These are phyloP conservation scores for Pterocles burchelli DNA, from an alignment of 2,113 vertebrate species.

Conservation along the genomic window DNA sequence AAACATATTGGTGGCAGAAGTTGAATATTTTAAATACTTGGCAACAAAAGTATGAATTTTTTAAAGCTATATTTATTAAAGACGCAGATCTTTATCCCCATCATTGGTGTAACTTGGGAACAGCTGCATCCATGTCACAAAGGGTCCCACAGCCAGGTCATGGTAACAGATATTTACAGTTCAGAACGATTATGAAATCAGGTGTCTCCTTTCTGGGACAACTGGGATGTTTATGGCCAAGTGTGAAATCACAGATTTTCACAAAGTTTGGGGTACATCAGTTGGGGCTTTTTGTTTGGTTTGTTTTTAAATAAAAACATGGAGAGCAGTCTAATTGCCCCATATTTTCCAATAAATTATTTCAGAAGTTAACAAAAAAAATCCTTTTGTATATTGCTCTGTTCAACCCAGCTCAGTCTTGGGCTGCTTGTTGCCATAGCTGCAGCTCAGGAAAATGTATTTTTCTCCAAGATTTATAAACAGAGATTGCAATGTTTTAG, in stretches of 20 bases:
- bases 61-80: neutral
- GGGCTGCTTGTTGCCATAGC: slow-evolving; percentile 68
- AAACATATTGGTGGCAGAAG: neutral
- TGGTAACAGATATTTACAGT: neutral
- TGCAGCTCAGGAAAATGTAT: slow-evolving; percentile 67
- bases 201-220: neutral
- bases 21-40: neutral
- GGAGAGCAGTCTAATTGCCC: neutral
- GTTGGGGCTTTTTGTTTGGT: neutral
- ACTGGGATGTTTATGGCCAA: neutral
- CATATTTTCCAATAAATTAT: neutral
- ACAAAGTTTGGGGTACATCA: neutral
- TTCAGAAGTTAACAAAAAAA: neutral
- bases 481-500: slow-evolving; percentile 61
- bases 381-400: neutral
- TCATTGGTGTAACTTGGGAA: neutral
- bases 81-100: neutral
- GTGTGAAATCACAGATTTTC: neutral
- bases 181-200: neutral
- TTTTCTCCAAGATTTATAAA: slow-evolving; percentile 71
- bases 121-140: neutral
- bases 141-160: too few relatives aligned
- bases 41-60: neutral
- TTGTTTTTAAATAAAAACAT: neutral
- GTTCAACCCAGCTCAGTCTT: slow-evolving; percentile 2